Evolutionary conservation across 2,888 invertebrate genomes (phyloP), one percentile per base, ranked within the genome.

Genomic region (Chironomus tentans): DNA sequence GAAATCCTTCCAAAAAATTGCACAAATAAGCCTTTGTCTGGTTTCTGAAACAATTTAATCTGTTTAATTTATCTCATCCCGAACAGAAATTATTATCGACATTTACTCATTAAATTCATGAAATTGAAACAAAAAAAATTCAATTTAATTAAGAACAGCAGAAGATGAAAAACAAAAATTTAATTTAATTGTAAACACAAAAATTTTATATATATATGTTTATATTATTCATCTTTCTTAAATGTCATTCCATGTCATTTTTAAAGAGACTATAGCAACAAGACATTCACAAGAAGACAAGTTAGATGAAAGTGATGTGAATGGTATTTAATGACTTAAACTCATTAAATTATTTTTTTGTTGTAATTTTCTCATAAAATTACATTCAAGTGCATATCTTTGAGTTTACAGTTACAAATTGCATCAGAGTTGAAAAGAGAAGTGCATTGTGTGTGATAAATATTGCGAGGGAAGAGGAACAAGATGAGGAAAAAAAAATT

Each of bases 321-420:
- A 62, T 18, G 61, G 24, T 50, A 56, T 73, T 73, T 74, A 74
- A 74, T 74, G 74, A 74, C 74, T 74, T 61, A 15, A 68, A 38
- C 65, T 74, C 74, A 74, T 74, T 74, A 74, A 74, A 73, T 24
- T 24, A n/a, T 24, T 65, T 62, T 18, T 22, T 62, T 62, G 15
- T 62, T 62, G 38, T 38, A 38, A 38, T 18, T 13, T 65, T 65
- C 65, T 65, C 65, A 65, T 65, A 65, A 65, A 56, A 56, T 18
- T 50, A 38, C 38, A 38, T 56, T 56, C 56, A 56, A 56, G 15
- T 56, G 7, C 15, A 38, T 38, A 38, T 38, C 38, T 38, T 38
- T 38, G 38, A 38, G 38, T 38, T 38, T 22, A 22, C 65, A 24
- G 24, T 21, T 21, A 65, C 65, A 24, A 65, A 65, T 65, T 65